A percentile compares a stretch with the other conserved stretches of the same genome.
Evolutionary conservation across 2,888 invertebrate genomes (phyloP).

Genomic region (Axea sp.): DNA sequence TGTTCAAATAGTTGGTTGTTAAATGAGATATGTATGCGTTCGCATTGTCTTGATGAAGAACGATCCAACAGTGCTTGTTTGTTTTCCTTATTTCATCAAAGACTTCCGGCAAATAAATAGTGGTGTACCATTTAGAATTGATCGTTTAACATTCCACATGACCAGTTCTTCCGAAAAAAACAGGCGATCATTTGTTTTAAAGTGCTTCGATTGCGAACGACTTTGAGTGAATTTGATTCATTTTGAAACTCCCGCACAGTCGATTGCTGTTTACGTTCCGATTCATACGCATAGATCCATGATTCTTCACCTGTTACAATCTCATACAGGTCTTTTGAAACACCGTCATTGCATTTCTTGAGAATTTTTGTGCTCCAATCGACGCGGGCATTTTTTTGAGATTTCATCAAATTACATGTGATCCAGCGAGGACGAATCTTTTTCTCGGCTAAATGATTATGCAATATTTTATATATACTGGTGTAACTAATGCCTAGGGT

Average conservation of each 20-base stretch:
- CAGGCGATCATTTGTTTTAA: constrained; percentile 55
- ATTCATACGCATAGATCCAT: constrained; percentile 65
- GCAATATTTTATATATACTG: too few relatives aligned
- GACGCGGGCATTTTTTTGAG: constrained; percentile 66
- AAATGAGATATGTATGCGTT: too few relatives aligned
- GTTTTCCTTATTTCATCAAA: constrained; percentile 3
- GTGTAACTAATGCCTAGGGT: too few relatives aligned
- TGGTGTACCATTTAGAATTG: constrained; percentile 5
- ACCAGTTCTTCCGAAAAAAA: constrained; percentile 40
- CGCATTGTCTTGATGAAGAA: constrained; percentile 5
- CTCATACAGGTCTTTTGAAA: too few relatives aligned
- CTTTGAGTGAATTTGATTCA: constrained; percentile 64
- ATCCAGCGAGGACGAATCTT: too few relatives aligned
- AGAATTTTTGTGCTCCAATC: constrained; percentile 63
- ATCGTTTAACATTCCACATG: constrained; percentile 35
- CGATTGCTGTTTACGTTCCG: constrained; percentile 55
- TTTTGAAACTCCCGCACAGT: constrained; percentile 64
- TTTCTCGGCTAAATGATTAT: too few relatives aligned
- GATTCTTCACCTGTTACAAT: too few relatives aligned
- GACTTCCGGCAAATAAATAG: constrained; percentile 10
- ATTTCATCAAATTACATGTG: too few relatives aligned
- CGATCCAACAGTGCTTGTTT: constrained; percentile 1
- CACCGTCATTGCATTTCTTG: constrained; percentile 60
- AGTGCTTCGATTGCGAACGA: constrained; percentile 63
- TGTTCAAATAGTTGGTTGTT: too few relatives aligned